A percentile compares a stretch with the other conserved stretches of the same genome.
These are phyloP conservation scores for Acanthoscelides obtectus DNA, from an alignment of 2,888 invertebrate genomes.

Conservation along the genomic window DNA sequence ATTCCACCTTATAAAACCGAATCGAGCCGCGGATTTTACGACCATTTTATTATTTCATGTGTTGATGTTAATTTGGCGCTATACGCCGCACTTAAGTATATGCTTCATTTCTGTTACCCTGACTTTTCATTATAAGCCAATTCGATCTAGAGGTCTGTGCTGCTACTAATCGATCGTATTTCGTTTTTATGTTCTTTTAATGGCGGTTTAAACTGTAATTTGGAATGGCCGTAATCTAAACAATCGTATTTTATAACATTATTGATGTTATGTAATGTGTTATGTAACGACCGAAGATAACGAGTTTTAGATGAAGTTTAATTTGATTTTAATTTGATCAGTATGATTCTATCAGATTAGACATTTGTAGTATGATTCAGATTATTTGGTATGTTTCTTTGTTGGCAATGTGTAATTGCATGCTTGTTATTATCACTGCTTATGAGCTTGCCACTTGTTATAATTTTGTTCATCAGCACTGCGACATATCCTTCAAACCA, in stretches of 20 bases:
- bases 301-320: background rate
- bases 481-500: too few relatives aligned
- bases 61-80: constrained; percentile 28
- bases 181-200: background rate
- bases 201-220: background rate
- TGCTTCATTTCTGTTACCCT: background rate
- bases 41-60: constrained; percentile 32
- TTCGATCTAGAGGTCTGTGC: background rate
- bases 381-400: background rate
- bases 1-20: constrained; percentile 44
- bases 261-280: background rate
- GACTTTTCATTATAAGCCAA: background rate
- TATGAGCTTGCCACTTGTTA: too few relatives aligned
- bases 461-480: too few relatives aligned
- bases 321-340: background rate
- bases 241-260: background rate
- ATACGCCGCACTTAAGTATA: constrained; percentile 10
- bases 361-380: background rate
- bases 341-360: background rate
- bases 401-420: background rate
- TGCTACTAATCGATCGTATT: background rate
- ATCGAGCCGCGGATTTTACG: constrained; percentile 41
- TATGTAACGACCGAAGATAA: background rate
- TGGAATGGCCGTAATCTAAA: background rate
- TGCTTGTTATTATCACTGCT: too few relatives aligned